These are phyloP conservation scores for Petrocephalus schoutedeni DNA, from an alignment of 2,797 vertebrate species.

Conservation along the genomic window DNA sequence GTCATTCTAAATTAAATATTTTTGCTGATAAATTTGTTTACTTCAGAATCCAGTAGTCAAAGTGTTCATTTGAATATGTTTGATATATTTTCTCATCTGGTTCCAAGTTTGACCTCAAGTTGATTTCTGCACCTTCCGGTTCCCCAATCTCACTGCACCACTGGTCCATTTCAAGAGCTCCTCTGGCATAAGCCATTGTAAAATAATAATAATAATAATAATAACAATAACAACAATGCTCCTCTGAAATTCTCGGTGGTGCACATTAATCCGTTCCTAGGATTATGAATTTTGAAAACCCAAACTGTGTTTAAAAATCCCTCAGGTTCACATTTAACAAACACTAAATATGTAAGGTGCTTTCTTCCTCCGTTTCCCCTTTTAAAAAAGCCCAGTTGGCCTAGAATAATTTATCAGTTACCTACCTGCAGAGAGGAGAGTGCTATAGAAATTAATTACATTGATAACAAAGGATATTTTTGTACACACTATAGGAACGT, in stretches of 20 bases:
- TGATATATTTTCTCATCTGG: neutral
- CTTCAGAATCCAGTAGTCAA: neutral
- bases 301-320: slow-evolving; percentile 9
- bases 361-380: neutral
- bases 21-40: neutral
- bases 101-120: neutral
- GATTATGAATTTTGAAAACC: slow-evolving; percentile 5
- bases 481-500: neutral
- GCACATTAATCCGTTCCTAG: neutral
- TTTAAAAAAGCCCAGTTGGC: neutral
- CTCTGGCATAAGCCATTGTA: slow-evolving; percentile 1
- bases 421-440: neutral
- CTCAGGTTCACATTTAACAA: slow-evolving; percentile 12
- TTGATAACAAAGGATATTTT: slow-evolving; percentile 10
- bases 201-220: neutral
- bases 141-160: neutral
- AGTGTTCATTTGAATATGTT: neutral
- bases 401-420: slow-evolving; percentile 6
- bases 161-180: neutral
- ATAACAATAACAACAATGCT: neutral
- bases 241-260: neutral
- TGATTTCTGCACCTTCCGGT: neutral
- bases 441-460: slow-evolving; percentile 13
- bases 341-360: slow-evolving; percentile 10
- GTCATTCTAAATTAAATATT: neutral